Evolutionary conservation across 2,797 vertebrate species (phyloP).

Genomic region (Octomys mimax): DNA sequence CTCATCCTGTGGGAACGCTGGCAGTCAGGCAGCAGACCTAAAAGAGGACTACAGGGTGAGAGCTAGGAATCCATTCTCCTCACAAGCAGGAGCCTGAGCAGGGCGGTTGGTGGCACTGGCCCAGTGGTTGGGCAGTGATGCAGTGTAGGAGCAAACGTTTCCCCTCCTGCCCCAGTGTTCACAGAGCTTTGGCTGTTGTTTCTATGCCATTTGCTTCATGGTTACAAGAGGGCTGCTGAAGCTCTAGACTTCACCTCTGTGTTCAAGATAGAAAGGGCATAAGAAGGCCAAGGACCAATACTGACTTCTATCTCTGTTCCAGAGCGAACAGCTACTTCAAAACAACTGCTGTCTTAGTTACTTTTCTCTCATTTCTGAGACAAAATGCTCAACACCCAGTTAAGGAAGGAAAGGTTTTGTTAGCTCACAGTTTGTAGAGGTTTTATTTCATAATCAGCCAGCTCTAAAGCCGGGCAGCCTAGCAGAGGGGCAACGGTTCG

Average conservation of each 20-base stretch:
- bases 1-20: background rate
- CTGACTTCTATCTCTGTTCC: background rate
- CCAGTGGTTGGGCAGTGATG: background rate
- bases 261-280: background rate
- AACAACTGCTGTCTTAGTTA: background rate
- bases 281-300: rapidly evolving
- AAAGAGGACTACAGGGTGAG: background rate
- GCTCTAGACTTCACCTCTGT: background rate
- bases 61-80: background rate
- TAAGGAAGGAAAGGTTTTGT: background rate
- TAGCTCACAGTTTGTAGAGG: background rate
- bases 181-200: background rate
- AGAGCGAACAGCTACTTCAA: background rate
- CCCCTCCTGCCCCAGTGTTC: background rate
- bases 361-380: background rate
- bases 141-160: background rate
- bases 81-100: background rate
- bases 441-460: background rate
- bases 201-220: background rate
- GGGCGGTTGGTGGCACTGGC: background rate
- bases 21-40: background rate
- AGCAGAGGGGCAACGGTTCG: background rate
- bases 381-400: background rate
- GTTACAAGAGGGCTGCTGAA: background rate
- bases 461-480: no score